phyloP scores from a whole-genome alignment of 2,113 vertebrate species.

The Tapirus terrestris region DNA sequence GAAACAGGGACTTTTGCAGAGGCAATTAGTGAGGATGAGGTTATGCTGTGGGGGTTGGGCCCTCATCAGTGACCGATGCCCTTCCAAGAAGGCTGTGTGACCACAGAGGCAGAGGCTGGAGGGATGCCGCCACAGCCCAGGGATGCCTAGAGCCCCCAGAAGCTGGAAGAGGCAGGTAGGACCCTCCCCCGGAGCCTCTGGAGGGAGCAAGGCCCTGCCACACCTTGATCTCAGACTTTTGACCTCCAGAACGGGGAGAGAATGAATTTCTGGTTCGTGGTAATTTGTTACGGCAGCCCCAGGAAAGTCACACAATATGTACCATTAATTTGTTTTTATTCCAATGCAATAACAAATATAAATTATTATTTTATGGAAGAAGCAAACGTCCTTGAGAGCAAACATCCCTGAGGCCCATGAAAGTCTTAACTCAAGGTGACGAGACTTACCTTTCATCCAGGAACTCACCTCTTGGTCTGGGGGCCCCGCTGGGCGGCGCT shows the following conservation, averaged over 20 bases:
- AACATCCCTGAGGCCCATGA: not conserved
- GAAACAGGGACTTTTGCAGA: not conserved
- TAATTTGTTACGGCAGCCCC: fast-evolving
- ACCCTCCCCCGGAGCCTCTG: fast-evolving
- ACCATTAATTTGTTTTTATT: not conserved
- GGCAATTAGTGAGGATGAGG: fast-evolving
- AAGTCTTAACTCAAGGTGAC: not conserved
- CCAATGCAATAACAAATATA: too few relatives aligned
- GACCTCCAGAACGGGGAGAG: not conserved
- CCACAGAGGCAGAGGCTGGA: not conserved
- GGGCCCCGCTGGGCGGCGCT: fast-evolving
- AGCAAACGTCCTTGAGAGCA: not conserved
- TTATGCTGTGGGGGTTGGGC: fast-evolving
- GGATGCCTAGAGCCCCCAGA: not conserved
- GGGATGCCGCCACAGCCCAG: fast-evolving
- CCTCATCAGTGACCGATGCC: fast-evolving
- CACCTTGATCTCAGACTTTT: not conserved
- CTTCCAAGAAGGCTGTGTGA: not conserved
- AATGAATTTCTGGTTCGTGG: not conserved
- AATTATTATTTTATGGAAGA: not conserved
- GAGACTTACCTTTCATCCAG: not conserved
- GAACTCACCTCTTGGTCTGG: not conserved
- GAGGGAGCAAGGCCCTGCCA: not conserved
- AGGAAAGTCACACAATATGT: fast-evolving
- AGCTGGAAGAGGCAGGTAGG: not conserved